These are phyloP conservation scores for Nasonia longicornis DNA, from an alignment of 1,140 invertebrate species.

Conservation along the genomic window DNA sequence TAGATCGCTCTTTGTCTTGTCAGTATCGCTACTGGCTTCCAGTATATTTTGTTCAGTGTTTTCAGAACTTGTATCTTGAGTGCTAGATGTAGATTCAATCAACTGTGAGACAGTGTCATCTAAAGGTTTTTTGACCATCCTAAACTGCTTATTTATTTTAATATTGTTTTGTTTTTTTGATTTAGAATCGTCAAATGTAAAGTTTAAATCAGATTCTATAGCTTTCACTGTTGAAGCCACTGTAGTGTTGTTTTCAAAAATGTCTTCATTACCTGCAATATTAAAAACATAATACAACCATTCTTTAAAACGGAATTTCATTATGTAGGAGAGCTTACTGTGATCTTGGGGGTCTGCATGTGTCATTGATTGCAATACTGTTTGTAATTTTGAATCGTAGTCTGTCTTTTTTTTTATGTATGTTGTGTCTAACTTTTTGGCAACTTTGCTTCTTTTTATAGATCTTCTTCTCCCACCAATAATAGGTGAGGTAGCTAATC, in stretches of 20 bases:
- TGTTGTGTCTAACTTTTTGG: neutral
- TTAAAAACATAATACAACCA: neutral
- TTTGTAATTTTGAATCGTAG: neutral
- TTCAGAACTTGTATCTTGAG: neutral
- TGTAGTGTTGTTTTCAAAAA: neutral
- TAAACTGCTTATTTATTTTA: neutral
- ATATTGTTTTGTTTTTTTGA: neutral
- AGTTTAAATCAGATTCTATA: neutral
- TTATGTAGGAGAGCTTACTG: neutral
- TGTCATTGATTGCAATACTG: neutral
- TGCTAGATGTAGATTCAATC: conserved; percentile 33
- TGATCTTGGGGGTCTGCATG: neutral
- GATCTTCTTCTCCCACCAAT: conserved; percentile 3
- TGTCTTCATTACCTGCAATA: conserved; percentile 14
- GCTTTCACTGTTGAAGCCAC: neutral
- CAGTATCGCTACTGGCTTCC: conserved; percentile 41
- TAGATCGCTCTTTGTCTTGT: conserved; percentile 46
- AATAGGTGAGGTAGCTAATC: conserved; percentile 3
- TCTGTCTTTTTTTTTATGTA: neutral
- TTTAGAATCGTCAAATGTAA: neutral
- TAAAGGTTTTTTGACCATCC: neutral
- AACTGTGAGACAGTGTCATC: conserved; percentile 2
- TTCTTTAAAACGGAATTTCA: neutral
- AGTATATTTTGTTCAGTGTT: neutral
- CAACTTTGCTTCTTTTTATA: conserved; percentile 17